Evolutionary conservation across 1,140 invertebrate species (phyloP), one percentile per base, ranked within the genome.

Genomic region (Lordiphosa mommai): DNA sequence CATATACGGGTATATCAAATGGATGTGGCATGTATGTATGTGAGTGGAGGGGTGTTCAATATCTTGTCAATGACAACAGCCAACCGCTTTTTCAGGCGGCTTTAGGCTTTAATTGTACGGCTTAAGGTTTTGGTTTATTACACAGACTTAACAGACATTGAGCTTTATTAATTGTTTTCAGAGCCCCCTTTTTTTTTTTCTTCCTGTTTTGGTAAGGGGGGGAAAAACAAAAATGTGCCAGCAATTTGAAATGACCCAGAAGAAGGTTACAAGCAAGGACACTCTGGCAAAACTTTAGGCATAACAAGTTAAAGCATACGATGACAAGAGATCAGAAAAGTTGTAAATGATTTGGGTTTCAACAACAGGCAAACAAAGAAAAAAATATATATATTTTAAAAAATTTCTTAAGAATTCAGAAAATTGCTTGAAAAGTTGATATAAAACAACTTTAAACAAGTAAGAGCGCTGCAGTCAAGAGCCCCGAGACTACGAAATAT

Each of bases 161-260:
- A 80, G 76, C 77, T 82, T 76, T 82, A 82, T 82, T 82, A 84
- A 82, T 82, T 82, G 77, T 70, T 66, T 40, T 36, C 49, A 36
- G 16, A 58, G 37, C 43, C 57, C 29, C 48, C 16, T 56, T 47
- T 60, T 27, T 33, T 30, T 17, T 20, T 32, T 17, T 4, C 30
- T 7, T 13, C 7, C 14, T 23, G 20, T 23, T 20, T 3, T 20
- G 17, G 17, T 4, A 20, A 0, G 17, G 17, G 17, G 20, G 1
- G 20, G 20, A 1, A 5, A 1, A 23, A 23, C 5, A 20, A 2
- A 20, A 20, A 20, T 20, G 17, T 20, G 17, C 17, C 17, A 20
- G 17, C 1, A 20, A 47, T 13, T 36, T 5, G 17, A 10, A 27
- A n/a, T 30, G 34, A 47, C 27, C 37, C 44, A 29, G 37, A 27